Conservation (phyloP, 2,113 vertebrate species). For the Clinocottus analis region DNA sequence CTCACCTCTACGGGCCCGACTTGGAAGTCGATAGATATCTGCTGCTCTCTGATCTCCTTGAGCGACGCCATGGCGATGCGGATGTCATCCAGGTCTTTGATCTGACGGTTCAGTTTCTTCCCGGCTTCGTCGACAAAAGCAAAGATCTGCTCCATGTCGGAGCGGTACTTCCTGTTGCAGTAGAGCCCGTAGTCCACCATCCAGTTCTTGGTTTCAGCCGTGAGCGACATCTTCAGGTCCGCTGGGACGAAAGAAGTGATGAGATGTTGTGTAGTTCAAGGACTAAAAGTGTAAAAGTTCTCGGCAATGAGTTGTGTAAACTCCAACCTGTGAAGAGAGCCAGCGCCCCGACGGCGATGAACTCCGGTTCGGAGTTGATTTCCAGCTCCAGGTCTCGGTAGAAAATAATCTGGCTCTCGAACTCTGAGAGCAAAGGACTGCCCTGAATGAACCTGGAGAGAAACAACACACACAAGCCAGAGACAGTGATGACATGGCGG, state of each 20-base stretch:
- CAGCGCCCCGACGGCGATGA: slow-evolving; percentile 88
- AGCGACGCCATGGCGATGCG: slow-evolving; percentile 91
- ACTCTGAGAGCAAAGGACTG: slow-evolving; percentile 89
- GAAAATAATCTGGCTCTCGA: slow-evolving; percentile 92
- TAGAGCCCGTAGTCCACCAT: slow-evolving; percentile 87
- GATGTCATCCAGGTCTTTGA: slow-evolving; percentile 95
- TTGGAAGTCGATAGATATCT: slow-evolving; percentile 90
- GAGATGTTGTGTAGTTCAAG: too few species aligned
- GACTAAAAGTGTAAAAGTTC: too few species aligned
- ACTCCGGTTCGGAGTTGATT: slow-evolving; percentile 90
- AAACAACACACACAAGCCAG: not conserved
- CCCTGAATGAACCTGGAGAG: slow-evolving; percentile 78
- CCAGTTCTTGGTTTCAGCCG: slow-evolving; percentile 92
- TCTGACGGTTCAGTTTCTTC: slow-evolving; percentile 90
- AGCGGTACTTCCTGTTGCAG: slow-evolving; percentile 91
- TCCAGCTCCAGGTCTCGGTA: slow-evolving; percentile 89
- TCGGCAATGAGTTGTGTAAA: too few species aligned
- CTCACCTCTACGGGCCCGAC: slow-evolving; percentile 93
- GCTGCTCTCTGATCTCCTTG: slow-evolving; percentile 91
- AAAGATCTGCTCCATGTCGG: slow-evolving; percentile 93
- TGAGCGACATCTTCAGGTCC: slow-evolving; percentile 90
- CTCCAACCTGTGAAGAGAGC: slow-evolving; percentile 90
- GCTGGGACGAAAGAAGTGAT: slow-evolving; percentile 77
- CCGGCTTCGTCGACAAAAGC: slow-evolving; percentile 89
- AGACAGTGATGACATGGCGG: not conserved